A percentile compares a stretch with the other conserved stretches of the same genome.
Evolutionary conservation across 2,113 vertebrate species (phyloP).

Genomic region (Stercorarius parasiticus): DNA sequence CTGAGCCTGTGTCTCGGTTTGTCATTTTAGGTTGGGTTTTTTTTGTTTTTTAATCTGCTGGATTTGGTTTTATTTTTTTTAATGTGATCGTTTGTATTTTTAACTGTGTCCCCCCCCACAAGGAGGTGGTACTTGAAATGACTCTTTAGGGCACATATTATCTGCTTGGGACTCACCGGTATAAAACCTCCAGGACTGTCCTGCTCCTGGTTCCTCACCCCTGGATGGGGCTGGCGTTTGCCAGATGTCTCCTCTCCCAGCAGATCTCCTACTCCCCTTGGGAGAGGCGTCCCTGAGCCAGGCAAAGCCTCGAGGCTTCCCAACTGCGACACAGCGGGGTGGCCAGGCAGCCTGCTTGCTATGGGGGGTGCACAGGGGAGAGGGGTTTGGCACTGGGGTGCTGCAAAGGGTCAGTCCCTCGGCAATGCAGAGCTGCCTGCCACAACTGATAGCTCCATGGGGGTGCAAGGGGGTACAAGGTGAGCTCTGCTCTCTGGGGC

Average conservation of each 20-base stretch:
- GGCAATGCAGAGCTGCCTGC: not conserved
- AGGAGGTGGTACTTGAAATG: constrained; percentile 21
- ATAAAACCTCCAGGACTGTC: not conserved
- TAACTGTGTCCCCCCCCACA: not conserved
- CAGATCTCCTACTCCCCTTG: not conserved
- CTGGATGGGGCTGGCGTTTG: not conserved
- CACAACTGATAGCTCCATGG: accelerated
- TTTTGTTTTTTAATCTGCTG: constrained; percentile 1
- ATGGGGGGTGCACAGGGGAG: accelerated
- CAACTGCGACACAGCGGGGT: accelerated
- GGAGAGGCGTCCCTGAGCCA: not conserved
- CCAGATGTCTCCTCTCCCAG: not conserved
- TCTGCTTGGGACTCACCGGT: not conserved
- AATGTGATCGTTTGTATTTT: not conserved
- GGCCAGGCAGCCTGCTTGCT: not conserved
- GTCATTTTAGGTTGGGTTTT: not conserved
- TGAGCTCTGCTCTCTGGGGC: not conserved
- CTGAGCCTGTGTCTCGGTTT: not conserved
- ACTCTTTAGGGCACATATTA: not conserved
- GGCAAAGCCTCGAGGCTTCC: not conserved
- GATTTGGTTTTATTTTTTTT: constrained; percentile 50
- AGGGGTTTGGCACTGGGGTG: not conserved
- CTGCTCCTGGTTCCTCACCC: not conserved
- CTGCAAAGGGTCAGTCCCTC: not conserved
- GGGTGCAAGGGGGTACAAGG: not conserved